Percentiles rank a stretch among this genome's conserved stretches.
Evolutionary conservation across 2,888 invertebrate genomes (phyloP).

Genomic region (Rhaphigaster nebulosa): DNA sequence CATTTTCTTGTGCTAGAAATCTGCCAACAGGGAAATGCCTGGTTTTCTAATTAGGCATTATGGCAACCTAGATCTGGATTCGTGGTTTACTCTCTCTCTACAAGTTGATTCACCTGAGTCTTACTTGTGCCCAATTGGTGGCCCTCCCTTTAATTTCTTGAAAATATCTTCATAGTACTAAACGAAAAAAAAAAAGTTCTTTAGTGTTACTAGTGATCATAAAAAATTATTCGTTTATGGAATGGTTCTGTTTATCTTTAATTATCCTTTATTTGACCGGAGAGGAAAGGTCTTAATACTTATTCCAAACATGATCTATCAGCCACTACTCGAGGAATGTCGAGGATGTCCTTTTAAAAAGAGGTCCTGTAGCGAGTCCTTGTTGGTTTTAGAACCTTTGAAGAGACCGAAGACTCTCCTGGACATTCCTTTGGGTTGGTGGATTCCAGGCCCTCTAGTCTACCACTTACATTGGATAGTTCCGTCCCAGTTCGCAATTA

Average conservation of each 20-base stretch:
- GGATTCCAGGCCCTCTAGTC: neutral
- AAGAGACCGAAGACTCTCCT: neutral
- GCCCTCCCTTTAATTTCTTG: too few relatives aligned
- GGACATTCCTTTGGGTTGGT: neutral
- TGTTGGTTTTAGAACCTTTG: neutral
- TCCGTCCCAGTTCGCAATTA: neutral
- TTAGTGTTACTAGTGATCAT: too few relatives aligned
- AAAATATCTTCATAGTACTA: too few relatives aligned
- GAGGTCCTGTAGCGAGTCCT: neutral
- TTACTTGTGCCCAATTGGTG: too few relatives aligned
- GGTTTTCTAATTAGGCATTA: too few relatives aligned
- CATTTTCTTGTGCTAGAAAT: too few relatives aligned
- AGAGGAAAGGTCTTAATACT: neutral
- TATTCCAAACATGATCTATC: neutral
- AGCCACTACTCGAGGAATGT: neutral
- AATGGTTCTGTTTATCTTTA: neutral
- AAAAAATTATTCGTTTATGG: too few relatives aligned
- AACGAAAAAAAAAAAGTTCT: too few relatives aligned
- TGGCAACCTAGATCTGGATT: too few relatives aligned
- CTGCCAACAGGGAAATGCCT: too few relatives aligned
- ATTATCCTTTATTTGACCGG: neutral
- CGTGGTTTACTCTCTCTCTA: too few relatives aligned
- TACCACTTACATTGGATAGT: neutral
- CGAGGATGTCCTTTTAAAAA: neutral
- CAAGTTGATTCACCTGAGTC: too few relatives aligned